Base-by-base conservation (phyloP, 2,113 vertebrate species). In the Leucoraja erinaceus region DNA sequence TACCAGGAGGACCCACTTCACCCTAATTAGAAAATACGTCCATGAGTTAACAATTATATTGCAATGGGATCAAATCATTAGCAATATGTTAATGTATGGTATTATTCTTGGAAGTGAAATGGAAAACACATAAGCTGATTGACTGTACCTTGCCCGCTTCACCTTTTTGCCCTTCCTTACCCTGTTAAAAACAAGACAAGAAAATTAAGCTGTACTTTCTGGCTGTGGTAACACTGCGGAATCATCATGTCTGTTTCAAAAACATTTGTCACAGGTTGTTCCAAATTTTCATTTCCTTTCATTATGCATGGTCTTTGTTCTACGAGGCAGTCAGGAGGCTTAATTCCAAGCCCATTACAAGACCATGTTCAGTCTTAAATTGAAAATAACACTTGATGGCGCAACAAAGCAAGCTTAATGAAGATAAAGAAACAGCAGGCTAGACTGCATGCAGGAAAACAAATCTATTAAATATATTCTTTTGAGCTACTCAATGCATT, bases 1-100 rank as follows among this genome's bases (percentile, higher is more conserved):
- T 96, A 94, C 97, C 98, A 84, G 95, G 56, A 72, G 93, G 63
- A 93, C 97, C 98, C 93, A 93, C 93, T 93, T 97, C 97, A 90
- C 98, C 98, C 98, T 98, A 84, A 66, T 93, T 70, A 95, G 93
- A 93, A 59, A 14, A 61, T 83, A 72, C 25, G 20, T 70, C 66
- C 38, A 33, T 68, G 16, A 47, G 33, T 91, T 54, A 0, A 88
- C 4, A 1, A 78, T 61, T 11, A 16, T 90, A 38, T 63, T 14
- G 14, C 74, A 92, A 38, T 93, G 74, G 31, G 54, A 12, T 94
- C 31, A 70, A 14, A 0, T 12, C 14, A 4, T 79, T 16, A 33
- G 47, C 77, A 20, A 9, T 31, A 76, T 93, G 20, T 61, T 90
- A 83, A 59, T 4, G n/a, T 88, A 88, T 88, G 25, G 66, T 31